Evolutionary conservation across 2,797 vertebrate genomes (phyloP), one percentile per base, ranked within the genome.

Genomic region (Typhlichthys eigenmanni): DNA sequence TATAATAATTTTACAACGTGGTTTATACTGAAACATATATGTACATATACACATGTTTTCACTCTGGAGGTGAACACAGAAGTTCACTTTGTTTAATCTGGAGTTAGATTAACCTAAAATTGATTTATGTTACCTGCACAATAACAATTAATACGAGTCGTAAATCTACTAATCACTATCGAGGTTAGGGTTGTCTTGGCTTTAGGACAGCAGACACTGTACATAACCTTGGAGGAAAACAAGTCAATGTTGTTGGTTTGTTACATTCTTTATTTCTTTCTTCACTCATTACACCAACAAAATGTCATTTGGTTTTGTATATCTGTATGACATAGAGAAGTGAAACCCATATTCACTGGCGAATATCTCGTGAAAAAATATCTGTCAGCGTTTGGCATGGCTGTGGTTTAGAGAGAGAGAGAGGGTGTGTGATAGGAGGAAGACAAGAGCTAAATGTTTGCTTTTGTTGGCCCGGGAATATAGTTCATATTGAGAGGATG

Each of bases 391-490:
- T 65, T 64, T 65, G 80, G 71, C 50, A 50, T 13, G 49, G n/a
- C 11, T 17, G 58, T 14, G 46, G 13, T 13, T 59, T 51, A 46
- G 50, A 14, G 43, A 49, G 38, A 58, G 62, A 46, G 66, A 16
- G 38, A 34, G 51, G 58, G 60, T 13, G 38, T 34, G 58, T 8
- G 17, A 60, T 47, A 50, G 57, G 32, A 57, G 61, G 62, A 58
- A 65, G 58, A 43, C 66, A 14, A 55, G 66, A 79, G 75, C 67
- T 13, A 69, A 68, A 77, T 74, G 69, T 79, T 85, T 81, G 69
- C 62, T 69, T 29, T 10, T 67, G 64, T 56, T 68, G 64, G 77
- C 66, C 61, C 66, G 77, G 8, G 68, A 87, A 74, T 80, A 83
- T 68, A 66, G 38, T 47, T 2, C 72, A 72, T 68, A 64, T 75